These are phyloP conservation scores for Haliclona indistincta DNA, from an alignment of 37 sponge, comb jelly and placozoan genomes.

Conservation along the genomic window DNA sequence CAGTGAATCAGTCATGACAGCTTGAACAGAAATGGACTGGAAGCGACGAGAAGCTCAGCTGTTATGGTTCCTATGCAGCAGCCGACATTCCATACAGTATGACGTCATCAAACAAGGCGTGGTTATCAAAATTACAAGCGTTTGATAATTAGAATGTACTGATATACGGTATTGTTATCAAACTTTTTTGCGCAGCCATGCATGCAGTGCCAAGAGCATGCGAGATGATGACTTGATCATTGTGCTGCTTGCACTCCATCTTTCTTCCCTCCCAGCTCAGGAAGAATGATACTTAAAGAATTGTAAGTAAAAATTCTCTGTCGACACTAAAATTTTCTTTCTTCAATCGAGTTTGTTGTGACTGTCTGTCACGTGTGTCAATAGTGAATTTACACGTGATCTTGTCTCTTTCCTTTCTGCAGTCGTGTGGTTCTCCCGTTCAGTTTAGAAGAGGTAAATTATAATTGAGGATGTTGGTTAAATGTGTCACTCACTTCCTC, in stretches of 20 bases:
- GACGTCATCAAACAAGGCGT: no score
- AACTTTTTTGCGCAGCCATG: not conserved
- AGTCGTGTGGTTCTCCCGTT: slow-evolving; percentile 71
- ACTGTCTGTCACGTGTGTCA: no score
- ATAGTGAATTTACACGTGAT: not conserved
- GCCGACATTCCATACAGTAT: not conserved
- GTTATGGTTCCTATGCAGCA: not conserved
- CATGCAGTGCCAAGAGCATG: not conserved
- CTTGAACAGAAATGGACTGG: no score
- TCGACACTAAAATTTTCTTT: no score
- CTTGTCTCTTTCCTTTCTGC: not conserved
- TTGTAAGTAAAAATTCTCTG: no score
- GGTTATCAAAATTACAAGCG: no score
- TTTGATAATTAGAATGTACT: not conserved
- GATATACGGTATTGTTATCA: not conserved
- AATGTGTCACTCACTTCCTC: not conserved
- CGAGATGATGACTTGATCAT: not conserved
- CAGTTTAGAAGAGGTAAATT: slow-evolving; percentile 56
- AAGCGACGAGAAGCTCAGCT: no score
- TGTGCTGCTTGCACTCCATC: not conserved
- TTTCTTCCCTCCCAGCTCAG: not conserved
- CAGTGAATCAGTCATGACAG: not conserved
- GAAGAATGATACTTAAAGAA: not conserved
- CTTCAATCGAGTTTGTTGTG: no score
- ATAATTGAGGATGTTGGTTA: not conserved